Evolutionary conservation across 2,113 vertebrate species (phyloP), one percentile per base, ranked within the genome.

Genomic region (Brachyhypopomus occidentalis): DNA sequence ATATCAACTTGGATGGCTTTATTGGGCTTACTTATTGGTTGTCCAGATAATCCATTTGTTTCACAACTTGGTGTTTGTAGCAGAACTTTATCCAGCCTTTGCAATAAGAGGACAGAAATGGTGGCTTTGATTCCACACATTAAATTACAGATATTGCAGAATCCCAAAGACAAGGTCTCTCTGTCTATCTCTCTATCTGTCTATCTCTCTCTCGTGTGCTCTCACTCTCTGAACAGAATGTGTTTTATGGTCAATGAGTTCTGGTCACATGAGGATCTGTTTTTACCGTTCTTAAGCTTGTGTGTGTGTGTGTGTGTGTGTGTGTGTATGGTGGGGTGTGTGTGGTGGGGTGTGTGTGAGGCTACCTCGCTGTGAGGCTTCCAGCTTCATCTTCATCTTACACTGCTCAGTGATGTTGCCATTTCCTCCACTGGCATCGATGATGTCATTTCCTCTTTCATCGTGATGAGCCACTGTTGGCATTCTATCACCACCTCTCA

Each of bases 341-440:
- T 12, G 56, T 48, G 70, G 1, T 2, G 2, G 69, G 11, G 69
- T 22, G 36, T 9, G 67, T 6, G 67, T 4, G 8, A 20, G 34
- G 25, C 70, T 52, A 69, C 63, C 63, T 59, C 69, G 63, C 23
- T 25, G 9, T 75, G 4, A 30, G 30, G 30, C 36, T n/a, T n/a
- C n/a, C n/a, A n/a, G n/a, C 55, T 25, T 71, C 36, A 30, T 23
- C 23, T 66, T 56, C 19, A 58, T 79, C 52, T 62, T 78, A 36
- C 59, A 12, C 23, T 36, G 0, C 5, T 7, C 94, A 95, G 94
- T 63, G 7, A 45, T 2, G 0, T 4, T 56, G 22, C 25, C 3
- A 74, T 14, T 55, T 30, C 30, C 30, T 30, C 30, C 30, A 30
- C 3, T 30, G 30, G 2, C 30, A 30, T 30, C 30, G 30, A 30